These are phyloP conservation scores for Thunnus thynnus DNA, from an alignment of 2,113 vertebrate species.

Conservation along the genomic window DNA sequence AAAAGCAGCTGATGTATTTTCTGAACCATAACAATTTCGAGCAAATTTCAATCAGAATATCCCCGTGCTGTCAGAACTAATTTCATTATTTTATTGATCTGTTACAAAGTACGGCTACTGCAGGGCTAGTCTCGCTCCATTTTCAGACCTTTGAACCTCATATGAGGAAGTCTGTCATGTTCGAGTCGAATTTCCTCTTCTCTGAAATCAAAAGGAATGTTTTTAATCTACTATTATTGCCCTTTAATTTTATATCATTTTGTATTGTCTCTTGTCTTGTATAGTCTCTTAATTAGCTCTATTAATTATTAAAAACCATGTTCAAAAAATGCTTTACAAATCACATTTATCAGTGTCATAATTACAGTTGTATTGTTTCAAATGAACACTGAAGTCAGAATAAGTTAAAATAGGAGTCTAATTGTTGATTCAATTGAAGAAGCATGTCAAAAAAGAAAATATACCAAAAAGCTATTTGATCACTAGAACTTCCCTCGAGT, in stretches of 20 bases:
- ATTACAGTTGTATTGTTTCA: not conserved
- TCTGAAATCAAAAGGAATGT: not conserved
- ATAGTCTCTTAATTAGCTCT: not conserved
- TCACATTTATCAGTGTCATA: not conserved
- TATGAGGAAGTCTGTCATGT: not conserved
- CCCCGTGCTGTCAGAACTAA: not conserved
- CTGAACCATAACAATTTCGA: not conserved
- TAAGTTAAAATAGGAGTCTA: no score
- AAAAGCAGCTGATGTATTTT: not conserved
- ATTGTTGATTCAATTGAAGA: no score
- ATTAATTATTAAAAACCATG: not conserved
- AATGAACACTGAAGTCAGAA: no score
- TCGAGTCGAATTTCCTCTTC: constrained; percentile 11
- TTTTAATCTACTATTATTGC: not conserved
- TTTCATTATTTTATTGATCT: constrained; percentile 25
- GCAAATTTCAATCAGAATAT: constrained; percentile 21
- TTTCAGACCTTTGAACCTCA: constrained; percentile 13
- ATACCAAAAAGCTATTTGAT: no score
- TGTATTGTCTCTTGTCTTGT: not conserved
- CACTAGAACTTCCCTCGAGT: no score
- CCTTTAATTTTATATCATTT: not conserved
- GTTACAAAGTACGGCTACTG: not conserved
- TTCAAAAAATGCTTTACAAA: not conserved
- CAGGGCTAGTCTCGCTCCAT: not conserved
- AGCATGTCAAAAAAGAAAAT: no score